Base-by-base conservation (phyloP, 1,140 invertebrate species). In the Hypothenemus hampei region DNA sequence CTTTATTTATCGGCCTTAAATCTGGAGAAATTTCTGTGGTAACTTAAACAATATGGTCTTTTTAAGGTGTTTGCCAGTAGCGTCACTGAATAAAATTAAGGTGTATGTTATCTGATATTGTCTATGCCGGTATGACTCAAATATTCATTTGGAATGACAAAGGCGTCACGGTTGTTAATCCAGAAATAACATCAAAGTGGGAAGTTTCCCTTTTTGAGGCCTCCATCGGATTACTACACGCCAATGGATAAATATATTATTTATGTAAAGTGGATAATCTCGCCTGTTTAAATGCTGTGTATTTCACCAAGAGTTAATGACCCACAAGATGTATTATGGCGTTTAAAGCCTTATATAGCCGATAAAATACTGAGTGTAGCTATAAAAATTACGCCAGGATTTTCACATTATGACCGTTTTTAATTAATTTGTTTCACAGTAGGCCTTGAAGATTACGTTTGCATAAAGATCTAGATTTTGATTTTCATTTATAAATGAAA, bases 201-300 rank as follows among this genome's bases (percentile, higher is more conserved):
- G 3, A 29, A 31, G 18, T 45, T 45, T 45, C n/a, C n/a, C n/a
- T n/a, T n/a, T n/a, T n/a, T n/a, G n/a, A n/a, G n/a, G n/a, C n/a
- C n/a, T n/a, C n/a, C n/a, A n/a, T 23, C 7, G 26, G 22, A 11
- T 18, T 51, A 10, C 15, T 49, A 41, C 23, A 41, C 48, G 48
- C 48, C 48, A 51, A 51, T 51, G 48, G 16, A 4, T 51, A 51
- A 39, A 51, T 51, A 51, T 36, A 51, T 41, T 51, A 51, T 51
- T 51, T 51, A 51, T 51, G 48, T 40, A 51, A 40, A 51, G 36
- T 51, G 37, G 37, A 51, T 51, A 51, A 36, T 51, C 36, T 37
- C 41, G 48, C 48, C 48, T 51, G 20, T 51, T 41, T 41, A 41
- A 51, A 51, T 51, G 36, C 31, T 51, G 24, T 41, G 48, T 40